A percentile compares a stretch with the other conserved stretches of the same genome.
Evolutionary conservation across 2,888 invertebrate genomes (phyloP).

Genomic region (Neoaliturus tenellus): DNA sequence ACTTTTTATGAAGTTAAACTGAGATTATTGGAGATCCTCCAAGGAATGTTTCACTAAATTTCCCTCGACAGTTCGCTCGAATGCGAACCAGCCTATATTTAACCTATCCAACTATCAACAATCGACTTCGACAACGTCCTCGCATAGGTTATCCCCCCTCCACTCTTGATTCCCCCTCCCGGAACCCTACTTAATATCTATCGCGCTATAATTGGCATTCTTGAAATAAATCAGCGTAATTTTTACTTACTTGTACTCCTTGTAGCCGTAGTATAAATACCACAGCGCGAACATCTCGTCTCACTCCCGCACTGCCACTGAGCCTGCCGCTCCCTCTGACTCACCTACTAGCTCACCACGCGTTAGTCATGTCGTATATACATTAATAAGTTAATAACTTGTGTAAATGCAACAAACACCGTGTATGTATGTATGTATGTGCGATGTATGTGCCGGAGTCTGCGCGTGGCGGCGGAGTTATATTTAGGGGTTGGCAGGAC

Average conservation of each 20-base stretch:
- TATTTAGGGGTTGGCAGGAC: slow-evolving; percentile 14
- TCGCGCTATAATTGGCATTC: slow-evolving; percentile 39
- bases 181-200: neutral
- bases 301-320: neutral
- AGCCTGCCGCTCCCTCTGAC: neutral
- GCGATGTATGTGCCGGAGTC: neutral
- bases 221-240: slow-evolving; percentile 34
- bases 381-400: slow-evolving; percentile 15
- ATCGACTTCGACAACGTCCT: neutral
- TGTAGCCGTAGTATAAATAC: slow-evolving; percentile 72
- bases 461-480: slow-evolving; percentile 8
- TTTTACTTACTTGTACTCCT: slow-evolving; percentile 72
- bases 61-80: neutral
- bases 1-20: neutral
- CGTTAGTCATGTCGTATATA: neutral
- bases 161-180: slow-evolving; percentile 3
- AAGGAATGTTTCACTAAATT: neutral
- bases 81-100: neutral
- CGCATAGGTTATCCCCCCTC: slow-evolving; percentile 37
- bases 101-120: neutral
- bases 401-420: slow-evolving; percentile 27
- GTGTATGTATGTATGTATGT: neutral
- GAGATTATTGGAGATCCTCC: neutral
- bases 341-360: neutral
- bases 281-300: slow-evolving; percentile 71